Evolutionary conservation across 2,113 vertebrate species (phyloP).

Genomic region (Coryphaenoides rupestris): DNA sequence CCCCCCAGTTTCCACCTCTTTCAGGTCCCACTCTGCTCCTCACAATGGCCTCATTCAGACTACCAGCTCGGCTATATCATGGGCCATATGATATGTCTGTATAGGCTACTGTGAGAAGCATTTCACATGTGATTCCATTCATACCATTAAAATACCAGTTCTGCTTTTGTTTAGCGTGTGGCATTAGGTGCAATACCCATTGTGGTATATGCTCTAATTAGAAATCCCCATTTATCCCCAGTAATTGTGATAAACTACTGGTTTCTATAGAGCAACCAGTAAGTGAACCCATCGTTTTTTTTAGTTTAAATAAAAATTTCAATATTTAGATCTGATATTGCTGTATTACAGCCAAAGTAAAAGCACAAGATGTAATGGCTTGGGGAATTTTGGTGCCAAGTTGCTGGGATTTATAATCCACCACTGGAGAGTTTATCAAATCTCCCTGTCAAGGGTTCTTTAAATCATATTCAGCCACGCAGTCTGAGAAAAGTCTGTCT

Average conservation of each 20-base stretch:
- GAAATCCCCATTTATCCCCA: background rate
- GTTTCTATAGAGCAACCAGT: no score
- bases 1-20: constrained; percentile 40
- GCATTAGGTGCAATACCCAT: background rate
- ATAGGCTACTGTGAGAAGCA: constrained; percentile 19
- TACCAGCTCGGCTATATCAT: constrained; percentile 13
- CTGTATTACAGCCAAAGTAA: background rate
- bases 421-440: background rate
- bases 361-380: background rate
- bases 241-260: no score
- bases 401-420: background rate
- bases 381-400: background rate
- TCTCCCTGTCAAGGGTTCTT: constrained; percentile 10
- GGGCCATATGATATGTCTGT: constrained; percentile 16
- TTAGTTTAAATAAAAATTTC: no score
- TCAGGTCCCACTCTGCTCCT: constrained; percentile 34
- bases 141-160: constrained; percentile 12
- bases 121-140: background rate
- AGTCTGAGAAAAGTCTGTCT: background rate
- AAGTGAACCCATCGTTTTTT: no score
- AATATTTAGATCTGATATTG: no score
- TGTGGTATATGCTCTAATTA: background rate
- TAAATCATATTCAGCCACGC: constrained; percentile 32
- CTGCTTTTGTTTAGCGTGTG: constrained; percentile 1
- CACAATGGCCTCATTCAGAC: constrained; percentile 64